Evolutionary conservation across 35 echinoderm and acorn worm genomes (phyloP).

Genomic region (Stichopus chloronotus): DNA sequence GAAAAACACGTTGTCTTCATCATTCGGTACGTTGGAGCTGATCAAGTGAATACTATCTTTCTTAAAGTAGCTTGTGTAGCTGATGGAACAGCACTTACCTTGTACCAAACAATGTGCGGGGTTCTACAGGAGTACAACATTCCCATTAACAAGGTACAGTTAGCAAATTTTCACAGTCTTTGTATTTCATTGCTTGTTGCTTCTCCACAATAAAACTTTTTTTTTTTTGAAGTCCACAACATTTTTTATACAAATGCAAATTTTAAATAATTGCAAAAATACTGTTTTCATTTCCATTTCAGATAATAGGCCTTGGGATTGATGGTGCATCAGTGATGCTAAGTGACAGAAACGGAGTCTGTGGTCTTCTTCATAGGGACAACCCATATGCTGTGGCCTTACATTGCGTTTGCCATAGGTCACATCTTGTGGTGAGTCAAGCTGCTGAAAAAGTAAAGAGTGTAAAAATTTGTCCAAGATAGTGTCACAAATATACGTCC

Average conservation of each 20-base stretch:
- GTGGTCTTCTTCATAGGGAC: constrained; percentile 24
- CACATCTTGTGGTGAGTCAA: background rate
- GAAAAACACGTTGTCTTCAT: constrained; percentile 17
- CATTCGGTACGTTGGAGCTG: constrained; percentile 22
- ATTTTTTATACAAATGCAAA: background rate
- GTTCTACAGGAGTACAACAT: constrained; percentile 21
- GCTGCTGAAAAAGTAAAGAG: too few relatives aligned
- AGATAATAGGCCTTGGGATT: constrained; percentile 20
- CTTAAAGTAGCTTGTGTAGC: constrained; percentile 10
- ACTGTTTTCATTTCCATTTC: background rate
- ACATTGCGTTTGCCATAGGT: constrained; percentile 31
- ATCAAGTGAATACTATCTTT: background rate
- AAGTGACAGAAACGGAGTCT: constrained; percentile 18
- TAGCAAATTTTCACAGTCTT: constrained; percentile 3
- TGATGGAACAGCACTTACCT: background rate
- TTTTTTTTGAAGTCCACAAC: background rate
- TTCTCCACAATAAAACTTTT: background rate
- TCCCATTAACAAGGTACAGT: constrained; percentile 9
- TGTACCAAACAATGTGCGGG: background rate
- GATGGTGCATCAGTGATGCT: constrained; percentile 28
- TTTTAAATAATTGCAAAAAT: background rate
- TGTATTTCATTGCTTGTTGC: background rate
- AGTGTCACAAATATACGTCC: too few relatives aligned
- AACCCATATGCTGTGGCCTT: constrained; percentile 24
- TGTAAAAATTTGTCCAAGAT: too few relatives aligned